Percentiles rank a stretch among this genome's conserved stretches.
phyloP scores from a whole-genome alignment of 2,797 vertebrate genomes.

The Cossypha caffra region DNA sequence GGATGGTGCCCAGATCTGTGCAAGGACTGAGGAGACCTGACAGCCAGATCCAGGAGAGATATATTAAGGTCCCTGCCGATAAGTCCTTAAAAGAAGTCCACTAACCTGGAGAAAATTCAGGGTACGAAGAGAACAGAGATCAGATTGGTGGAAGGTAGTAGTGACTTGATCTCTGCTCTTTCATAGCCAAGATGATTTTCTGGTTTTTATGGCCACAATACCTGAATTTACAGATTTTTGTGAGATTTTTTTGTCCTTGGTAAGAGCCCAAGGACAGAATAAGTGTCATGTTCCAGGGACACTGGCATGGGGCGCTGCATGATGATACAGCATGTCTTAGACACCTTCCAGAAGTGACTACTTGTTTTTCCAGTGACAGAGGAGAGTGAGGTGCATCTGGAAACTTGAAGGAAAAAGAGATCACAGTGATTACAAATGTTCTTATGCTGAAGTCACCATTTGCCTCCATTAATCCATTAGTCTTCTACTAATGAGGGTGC shows the following conservation, averaged over 20 bases:
- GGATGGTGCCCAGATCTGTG: rapidly evolving
- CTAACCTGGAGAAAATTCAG: neutral
- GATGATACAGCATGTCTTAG: neutral
- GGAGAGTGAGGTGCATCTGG: neutral
- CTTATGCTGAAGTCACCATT: neutral
- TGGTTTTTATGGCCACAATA: neutral
- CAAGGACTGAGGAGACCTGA: neutral
- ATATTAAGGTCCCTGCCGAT: rapidly evolving
- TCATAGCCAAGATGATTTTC: neutral
- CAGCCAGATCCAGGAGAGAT: neutral
- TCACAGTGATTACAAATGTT: neutral
- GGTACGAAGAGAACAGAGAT: neutral
- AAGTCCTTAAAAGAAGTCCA: neutral
- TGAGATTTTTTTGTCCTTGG: neutral
- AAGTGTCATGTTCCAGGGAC: neutral
- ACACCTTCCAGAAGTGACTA: neutral
- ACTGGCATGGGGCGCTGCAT: neutral
- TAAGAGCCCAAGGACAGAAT: neutral
- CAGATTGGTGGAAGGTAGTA: neutral
- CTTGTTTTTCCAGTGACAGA: neutral
- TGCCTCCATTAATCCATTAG: neutral
- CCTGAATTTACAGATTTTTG: neutral
- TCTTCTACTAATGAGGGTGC: neutral
- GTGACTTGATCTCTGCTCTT: neutral
- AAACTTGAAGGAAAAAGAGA: neutral